Evolutionary conservation across 2,113 vertebrate genomes (phyloP).

Genomic region (Grammomys surdaster): DNA sequence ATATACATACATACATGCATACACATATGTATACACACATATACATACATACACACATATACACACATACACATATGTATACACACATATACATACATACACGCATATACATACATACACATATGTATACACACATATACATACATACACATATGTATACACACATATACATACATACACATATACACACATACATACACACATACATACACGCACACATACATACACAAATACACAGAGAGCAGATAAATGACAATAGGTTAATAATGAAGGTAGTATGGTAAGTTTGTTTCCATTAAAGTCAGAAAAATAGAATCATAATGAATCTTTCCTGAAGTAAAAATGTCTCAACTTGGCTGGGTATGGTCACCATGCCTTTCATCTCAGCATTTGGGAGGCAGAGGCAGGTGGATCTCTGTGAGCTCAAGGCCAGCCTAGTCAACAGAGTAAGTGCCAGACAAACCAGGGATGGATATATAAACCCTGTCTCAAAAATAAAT

Average conservation of each 20-base stretch:
- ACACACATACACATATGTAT: fast-evolving
- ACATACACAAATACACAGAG: not conserved
- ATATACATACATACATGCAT: not conserved
- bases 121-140: too few relatives aligned
- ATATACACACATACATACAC: not conserved
- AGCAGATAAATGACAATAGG: not conserved
- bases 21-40: too few relatives aligned
- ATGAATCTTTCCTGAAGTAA: not conserved
- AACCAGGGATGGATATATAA: not conserved
- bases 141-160: fast-evolving
- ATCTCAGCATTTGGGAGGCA: not conserved
- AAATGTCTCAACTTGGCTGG: slow-evolving; percentile 7
- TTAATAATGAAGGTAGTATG: not conserved
- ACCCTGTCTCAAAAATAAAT: not conserved
- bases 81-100: not conserved
- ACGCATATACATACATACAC: too few relatives aligned
- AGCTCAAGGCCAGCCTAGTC: not conserved
- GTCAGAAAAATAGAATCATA: not conserved
- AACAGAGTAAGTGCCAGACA: not conserved
- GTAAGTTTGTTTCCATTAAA: slow-evolving; percentile 1
- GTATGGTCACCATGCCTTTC: not conserved
- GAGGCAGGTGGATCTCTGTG: not conserved
- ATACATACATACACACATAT: too few relatives aligned
- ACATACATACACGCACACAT: too few relatives aligned
- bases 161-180: not conserved